Base-by-base conservation (phyloP, 1,140 invertebrate genomes). In the Eriosoma lanigerum region DNA sequence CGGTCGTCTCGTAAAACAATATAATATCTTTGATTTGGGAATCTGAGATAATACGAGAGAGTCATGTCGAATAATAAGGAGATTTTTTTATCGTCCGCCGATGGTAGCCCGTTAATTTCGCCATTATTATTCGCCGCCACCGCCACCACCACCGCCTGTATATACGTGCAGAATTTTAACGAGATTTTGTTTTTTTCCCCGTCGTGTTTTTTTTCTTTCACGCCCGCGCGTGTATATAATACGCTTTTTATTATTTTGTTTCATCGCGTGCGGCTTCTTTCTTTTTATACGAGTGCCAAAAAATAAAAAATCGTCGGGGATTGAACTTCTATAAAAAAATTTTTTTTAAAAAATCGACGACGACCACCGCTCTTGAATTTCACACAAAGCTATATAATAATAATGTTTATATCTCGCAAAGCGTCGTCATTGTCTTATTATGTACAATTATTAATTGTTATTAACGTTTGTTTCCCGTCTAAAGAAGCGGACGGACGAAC, bases 111-210 rank as follows among this genome's bases (percentile, higher is more conserved):
- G 38, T 21, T 68, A 68, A 68, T 68, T 46, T 46, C 21, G 38
- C 64, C 38, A 68, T 68, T 68, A 68, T 68, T 68, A 68, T 68
- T 68, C 64, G 64, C 64, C 38, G 38, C n/a, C 32, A 12, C 32
- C 58, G 26, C 29, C 26, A n/a, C 56, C 24, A 58, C 24, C 24
- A 58, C 24, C 13, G 56, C 3, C 12, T 10, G 24, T 62, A 12
- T 46, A 68, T 46, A 44, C 64, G 64, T 44, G 38, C 21, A 68
- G 64, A 68, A 68, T 68, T 68, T 68, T 68, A 68, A 68, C 21
- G 64, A 46, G 64, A 46, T 46, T 8, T 68, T 68, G 17, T 44
- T 68, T 46, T 68, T 46, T 9, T 29, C 38, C 38, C n/a, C 60
- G 60, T 64, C 32, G 38, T 46, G n/a, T 46, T 10, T 38, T 44